phyloP scores from a whole-genome alignment of 92 coral and sea anemone genomes.

The Umimayanthus chanpuru region DNA sequence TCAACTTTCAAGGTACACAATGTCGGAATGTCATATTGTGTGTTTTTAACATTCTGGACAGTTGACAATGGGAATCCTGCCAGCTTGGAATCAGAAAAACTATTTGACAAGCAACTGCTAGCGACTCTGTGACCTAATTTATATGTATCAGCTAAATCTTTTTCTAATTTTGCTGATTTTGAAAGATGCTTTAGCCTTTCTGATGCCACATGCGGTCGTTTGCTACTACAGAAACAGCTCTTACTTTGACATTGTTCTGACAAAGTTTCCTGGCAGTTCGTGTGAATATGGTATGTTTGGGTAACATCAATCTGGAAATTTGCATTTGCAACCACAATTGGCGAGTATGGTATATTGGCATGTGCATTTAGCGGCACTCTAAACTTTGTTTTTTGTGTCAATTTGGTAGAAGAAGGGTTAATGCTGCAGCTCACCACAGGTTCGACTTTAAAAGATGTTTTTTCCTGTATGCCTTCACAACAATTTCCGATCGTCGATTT shows the following conservation, averaged over 20 bases:
- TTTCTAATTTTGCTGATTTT: constrained; percentile 17
- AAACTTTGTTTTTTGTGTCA: constrained; percentile 42
- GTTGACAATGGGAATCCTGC: not conserved
- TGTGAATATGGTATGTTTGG: constrained; percentile 38
- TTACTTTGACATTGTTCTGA: not conserved
- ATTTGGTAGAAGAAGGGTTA: constrained; percentile 21
- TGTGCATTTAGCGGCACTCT: constrained; percentile 18
- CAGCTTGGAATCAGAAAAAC: not conserved
- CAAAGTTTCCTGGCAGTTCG: constrained; percentile 22
- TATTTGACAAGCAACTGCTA: not conserved
- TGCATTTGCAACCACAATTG: constrained; percentile 29
- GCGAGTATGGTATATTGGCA: constrained; percentile 26
- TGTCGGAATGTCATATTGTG: not conserved
- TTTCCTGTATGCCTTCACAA: not conserved
- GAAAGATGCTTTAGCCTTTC: constrained; percentile 9
- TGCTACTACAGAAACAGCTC: not conserved
- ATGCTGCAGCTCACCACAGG: constrained; percentile 19
- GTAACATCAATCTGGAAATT: constrained; percentile 42
- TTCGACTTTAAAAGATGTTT: constrained; percentile 21
- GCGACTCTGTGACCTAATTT: constrained; percentile 6
- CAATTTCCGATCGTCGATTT: not conserved
- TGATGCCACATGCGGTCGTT: not conserved
- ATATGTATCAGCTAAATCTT: not conserved
- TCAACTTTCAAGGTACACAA: not conserved
- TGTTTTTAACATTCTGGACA: constrained; percentile 1